Base-by-base conservation (phyloP, 2,888 invertebrate genomes). In the Cynaeus angustus region DNA sequence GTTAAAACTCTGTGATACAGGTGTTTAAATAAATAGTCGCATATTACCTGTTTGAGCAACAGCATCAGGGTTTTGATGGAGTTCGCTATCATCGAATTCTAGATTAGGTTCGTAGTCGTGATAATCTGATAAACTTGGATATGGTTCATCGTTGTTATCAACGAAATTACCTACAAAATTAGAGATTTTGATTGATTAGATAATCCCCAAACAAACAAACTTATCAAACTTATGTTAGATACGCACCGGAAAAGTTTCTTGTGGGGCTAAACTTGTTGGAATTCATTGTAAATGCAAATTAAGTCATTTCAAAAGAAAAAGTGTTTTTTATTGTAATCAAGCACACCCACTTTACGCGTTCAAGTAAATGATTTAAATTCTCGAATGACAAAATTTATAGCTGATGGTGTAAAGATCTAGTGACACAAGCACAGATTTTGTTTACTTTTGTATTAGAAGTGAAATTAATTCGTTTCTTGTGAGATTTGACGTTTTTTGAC, bases 21-120 rank as follows among this genome's bases (percentile, higher is more conserved):
- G 9, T 33, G 6, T 9, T 33, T 33, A 10, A 10, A 55, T 30
- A 52, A 28, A 56, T 33, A 2, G 7, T n/a, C 7, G 7, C 7
- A 58, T 7, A 14, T 89, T 88, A 93, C 94, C 92, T 83, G 91
- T 88, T 76, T 91, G 89, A 65, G 90, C 88, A 58, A 82, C 78
- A 66, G 90, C 87, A 75, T 81, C 80, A 55, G 91, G 87, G 66
- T 91, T 87, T 79, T 92, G 90, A 79, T 90, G 90, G 67, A 96
- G 86, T 86, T 98, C 98, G 9, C 96, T 94, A 85, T 98, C 98
- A 87, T 98, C 98, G 87, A 98, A 98, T 85, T 98, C 97, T 83
- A 98, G 88, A 86, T 96, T 94, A 9, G 97, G 97, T 84, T 98
- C 98, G 84, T 96, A 95, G 86, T 97, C 97, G 83, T 96, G 95